Evolutionary conservation across 2,797 vertebrate genomes (phyloP), one percentile per base, ranked within the genome.

Genomic region (Neosilurus mollespiculum): DNA sequence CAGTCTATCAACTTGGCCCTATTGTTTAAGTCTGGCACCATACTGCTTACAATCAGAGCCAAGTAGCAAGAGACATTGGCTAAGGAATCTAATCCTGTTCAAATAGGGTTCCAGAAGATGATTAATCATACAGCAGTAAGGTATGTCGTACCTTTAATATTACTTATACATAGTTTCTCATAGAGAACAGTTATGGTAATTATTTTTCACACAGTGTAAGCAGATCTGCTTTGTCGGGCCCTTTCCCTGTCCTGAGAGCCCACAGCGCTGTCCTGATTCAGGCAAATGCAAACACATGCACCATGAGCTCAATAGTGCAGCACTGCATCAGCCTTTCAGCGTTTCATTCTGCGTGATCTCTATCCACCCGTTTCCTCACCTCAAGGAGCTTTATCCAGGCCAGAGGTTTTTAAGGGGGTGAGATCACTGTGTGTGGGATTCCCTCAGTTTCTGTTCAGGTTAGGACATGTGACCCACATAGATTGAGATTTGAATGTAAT

Each of bases 401-500:
- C 62, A 59, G 81, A 83, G 59, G 61, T 66, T 86, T 78, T 86
- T 83, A 83, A 26, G 69, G 26, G 70, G 78, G 65, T 88, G 84
- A 84, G 81, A 83, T 85, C 85, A 88, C 20, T 62, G 18, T 79
- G 6, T 51, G 34, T 80, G 59, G 83, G 78, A 76, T 81, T 81
- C 83, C 72, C 64, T 83, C 6, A 18, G 58, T 80, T 14, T 66
- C 77, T 76, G 15, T 73, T 43, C 59, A 64, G 82, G 71, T 66
- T 86, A 64, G 43, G 64, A 80, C 56, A 86, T 34, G 15, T 43
- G 49, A 49, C 16, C 34, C 30, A 76, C 56, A 30, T 30, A 30
- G 30, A 1, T 30, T 1, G 30, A 51, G 8, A 64, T 65, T 15
- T 30, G 30, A 26, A 70, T 22, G 24, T 49, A 66, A 70, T 54